Evolutionary conservation across 1,140 invertebrate species (phyloP).

Genomic region (Heliconius melpomene): DNA sequence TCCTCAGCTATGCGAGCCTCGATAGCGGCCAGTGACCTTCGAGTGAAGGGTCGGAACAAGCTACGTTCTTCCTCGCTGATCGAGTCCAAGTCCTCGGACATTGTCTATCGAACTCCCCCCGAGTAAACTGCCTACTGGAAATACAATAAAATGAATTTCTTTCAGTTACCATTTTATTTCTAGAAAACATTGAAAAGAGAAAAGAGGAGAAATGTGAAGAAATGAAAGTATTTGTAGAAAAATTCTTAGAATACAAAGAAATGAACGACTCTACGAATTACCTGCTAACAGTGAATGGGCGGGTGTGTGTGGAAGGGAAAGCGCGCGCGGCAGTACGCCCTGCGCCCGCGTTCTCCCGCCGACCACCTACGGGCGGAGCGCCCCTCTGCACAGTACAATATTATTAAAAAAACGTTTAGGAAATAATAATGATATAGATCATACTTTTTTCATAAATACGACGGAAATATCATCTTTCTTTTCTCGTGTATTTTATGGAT

Average conservation of each 20-base stretch:
- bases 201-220: too few relatives aligned
- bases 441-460: background rate
- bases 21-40: slow-evolving; percentile 96
- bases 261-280: slow-evolving; percentile 37
- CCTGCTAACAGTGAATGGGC: slow-evolving; percentile 82
- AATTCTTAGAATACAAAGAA: too few relatives aligned
- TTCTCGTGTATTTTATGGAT: too few relatives aligned
- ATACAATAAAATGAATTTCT: background rate
- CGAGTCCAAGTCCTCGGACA: slow-evolving; percentile 94
- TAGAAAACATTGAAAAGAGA: too few relatives aligned
- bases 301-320: slow-evolving; percentile 78
- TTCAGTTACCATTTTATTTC: too few relatives aligned
- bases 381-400: slow-evolving; percentile 56
- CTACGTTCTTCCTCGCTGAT: slow-evolving; percentile 95
- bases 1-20: slow-evolving; percentile 96
- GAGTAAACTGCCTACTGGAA: slow-evolving; percentile 79
- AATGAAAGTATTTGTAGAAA: too few relatives aligned
- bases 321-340: slow-evolving; percentile 71
- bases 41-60: slow-evolving; percentile 98
- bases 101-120: slow-evolving; percentile 84
- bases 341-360: slow-evolving; percentile 77
- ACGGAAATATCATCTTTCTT: too few relatives aligned
- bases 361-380: slow-evolving; percentile 76
- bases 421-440: too few relatives aligned
- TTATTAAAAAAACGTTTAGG: slow-evolving; percentile 1